These are phyloP conservation scores for Catamblyrhynchus diadema DNA, from an alignment of 2,797 vertebrate genomes.

Conservation along the genomic window DNA sequence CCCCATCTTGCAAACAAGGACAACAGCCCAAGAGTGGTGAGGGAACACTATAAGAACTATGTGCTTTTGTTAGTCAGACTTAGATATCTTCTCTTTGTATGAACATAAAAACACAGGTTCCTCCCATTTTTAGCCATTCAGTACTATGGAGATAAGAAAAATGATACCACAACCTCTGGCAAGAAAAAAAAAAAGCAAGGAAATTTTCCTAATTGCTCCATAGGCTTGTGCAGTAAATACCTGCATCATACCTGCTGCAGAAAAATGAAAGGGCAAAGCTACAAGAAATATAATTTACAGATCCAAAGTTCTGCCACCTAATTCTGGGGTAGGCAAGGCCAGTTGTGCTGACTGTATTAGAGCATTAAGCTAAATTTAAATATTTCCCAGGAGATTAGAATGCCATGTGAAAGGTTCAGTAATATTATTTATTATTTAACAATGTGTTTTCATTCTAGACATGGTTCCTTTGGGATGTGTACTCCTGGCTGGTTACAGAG, in stretches of 20 bases:
- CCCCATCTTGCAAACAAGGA: not conserved
- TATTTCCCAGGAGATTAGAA: not conserved
- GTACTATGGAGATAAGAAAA: not conserved
- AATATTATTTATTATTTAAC: not conserved
- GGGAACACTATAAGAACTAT: not conserved
- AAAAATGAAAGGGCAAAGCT: not conserved
- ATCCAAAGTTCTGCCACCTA: not conserved
- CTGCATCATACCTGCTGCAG: not conserved
- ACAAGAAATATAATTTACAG: not conserved
- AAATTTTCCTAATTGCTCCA: not conserved
- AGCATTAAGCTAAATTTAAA: not conserved
- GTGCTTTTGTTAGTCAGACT: not conserved
- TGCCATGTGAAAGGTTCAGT: not conserved
- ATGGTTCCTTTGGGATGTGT: not conserved
- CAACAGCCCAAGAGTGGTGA: not conserved
- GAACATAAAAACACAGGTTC: not conserved
- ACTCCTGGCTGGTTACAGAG: not conserved
- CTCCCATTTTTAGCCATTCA: not conserved
- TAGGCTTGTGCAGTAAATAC: not conserved
- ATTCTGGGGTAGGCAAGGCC: not conserved
- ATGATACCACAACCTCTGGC: not conserved
- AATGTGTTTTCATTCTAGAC: not conserved
- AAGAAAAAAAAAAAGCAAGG: not conserved
- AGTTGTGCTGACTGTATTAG: not conserved
- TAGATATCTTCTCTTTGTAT: not conserved